Evolutionary conservation across 2,113 vertebrate species (phyloP).

Genomic region (Crotalus viridis): DNA sequence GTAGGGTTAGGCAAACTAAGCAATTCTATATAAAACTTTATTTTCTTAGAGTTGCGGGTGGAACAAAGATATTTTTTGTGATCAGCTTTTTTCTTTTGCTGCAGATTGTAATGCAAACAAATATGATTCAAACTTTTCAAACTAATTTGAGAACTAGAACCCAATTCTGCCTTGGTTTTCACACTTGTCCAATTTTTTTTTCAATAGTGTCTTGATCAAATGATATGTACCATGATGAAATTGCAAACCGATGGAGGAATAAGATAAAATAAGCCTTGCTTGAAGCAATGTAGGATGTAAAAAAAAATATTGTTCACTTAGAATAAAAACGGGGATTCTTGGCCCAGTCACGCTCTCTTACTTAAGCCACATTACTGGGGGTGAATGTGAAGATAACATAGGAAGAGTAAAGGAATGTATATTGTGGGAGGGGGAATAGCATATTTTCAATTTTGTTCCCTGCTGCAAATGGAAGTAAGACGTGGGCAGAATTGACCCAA

Average conservation of each 20-base stretch:
- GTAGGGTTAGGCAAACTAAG: not conserved
- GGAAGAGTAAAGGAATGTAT: not conserved
- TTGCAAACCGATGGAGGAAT: not conserved
- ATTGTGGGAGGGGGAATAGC: not conserved
- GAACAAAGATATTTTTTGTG: not conserved
- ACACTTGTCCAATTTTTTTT: not conserved
- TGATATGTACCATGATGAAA: not conserved
- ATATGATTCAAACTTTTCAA: not conserved
- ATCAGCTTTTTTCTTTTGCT: not conserved
- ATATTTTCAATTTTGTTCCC: not conserved
- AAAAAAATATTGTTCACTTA: not conserved
- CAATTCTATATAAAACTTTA: not conserved
- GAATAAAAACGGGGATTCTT: not conserved
- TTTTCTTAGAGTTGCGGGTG: not conserved
- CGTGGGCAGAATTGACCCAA: not conserved
- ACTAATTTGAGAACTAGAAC: not conserved
- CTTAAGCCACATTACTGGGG: not conserved
- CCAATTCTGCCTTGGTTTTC: not conserved
- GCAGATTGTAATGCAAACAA: not conserved
- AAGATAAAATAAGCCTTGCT: not conserved
- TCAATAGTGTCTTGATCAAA: not conserved
- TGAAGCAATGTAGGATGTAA: not conserved
- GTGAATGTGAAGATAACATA: not conserved
- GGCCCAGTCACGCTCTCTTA: too few relatives aligned
- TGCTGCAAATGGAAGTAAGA: not conserved